These are phyloP conservation scores for Microctonus hyperodae DNA, from an alignment of 2,888 invertebrate genomes.

Conservation along the genomic window DNA sequence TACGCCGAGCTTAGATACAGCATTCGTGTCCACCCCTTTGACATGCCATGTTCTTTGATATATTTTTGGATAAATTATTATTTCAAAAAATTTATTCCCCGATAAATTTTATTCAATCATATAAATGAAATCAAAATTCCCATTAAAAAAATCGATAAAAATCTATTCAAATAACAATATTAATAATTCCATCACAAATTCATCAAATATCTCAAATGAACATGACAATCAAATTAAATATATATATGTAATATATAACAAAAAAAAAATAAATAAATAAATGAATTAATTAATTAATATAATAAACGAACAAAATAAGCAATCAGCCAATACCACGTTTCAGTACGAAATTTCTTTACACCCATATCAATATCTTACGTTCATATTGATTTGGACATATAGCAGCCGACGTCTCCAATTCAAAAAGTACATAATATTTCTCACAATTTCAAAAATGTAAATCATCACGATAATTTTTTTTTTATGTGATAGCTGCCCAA, in stretches of 20 bases:
- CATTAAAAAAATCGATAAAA: background rate
- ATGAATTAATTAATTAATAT: slow-evolving; percentile 18
- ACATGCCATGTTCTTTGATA: slow-evolving; percentile 43
- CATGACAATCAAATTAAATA: background rate
- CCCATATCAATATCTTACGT: slow-evolving; percentile 61
- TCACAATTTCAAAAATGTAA: slow-evolving; percentile 6
- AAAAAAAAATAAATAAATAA: slow-evolving; percentile 21
- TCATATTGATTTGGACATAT: slow-evolving; percentile 61
- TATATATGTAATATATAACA: background rate
- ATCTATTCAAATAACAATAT: too few species aligned
- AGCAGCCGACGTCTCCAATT: slow-evolving; percentile 57
- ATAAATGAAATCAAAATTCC: too few species aligned
- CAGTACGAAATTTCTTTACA: slow-evolving; percentile 60
- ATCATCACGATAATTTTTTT: background rate
- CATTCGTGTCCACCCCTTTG: slow-evolving; percentile 60
- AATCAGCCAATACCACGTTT: slow-evolving; percentile 62
- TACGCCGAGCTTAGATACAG: slow-evolving; percentile 62
- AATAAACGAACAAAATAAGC: slow-evolving; percentile 58
- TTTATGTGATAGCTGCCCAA: background rate
- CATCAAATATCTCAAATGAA: background rate
- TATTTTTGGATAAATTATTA: background rate
- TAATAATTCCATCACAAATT: too few species aligned
- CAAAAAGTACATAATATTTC: slow-evolving; percentile 36
- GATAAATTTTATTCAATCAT: background rate
- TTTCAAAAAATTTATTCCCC: background rate